Evolutionary conservation across 2,113 vertebrate species (phyloP).

Genomic region (Clinocottus analis): DNA sequence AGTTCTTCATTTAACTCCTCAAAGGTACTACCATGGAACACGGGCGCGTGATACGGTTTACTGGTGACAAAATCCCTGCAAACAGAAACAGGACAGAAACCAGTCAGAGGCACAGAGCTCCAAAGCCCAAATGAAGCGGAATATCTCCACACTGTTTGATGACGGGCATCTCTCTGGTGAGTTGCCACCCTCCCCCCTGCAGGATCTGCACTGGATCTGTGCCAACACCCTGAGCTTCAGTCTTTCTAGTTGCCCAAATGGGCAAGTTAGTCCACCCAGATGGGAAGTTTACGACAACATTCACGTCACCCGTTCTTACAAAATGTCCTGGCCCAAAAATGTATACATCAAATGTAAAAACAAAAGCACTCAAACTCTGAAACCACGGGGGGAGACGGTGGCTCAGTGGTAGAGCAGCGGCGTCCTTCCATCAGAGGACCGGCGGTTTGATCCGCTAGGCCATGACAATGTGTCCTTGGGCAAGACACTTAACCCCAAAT

Average conservation of each 20-base stretch:
- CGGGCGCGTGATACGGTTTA: neutral
- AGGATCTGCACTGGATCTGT: neutral
- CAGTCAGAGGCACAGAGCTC: neutral
- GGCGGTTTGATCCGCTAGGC: neutral
- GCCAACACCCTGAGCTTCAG: neutral
- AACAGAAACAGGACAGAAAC: neutral
- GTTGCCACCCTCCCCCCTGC: neutral
- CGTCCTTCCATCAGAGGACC: neutral
- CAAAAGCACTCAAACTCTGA: neutral
- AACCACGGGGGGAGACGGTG: neutral
- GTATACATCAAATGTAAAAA: neutral
- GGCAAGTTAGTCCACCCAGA: conserved; percentile 2
- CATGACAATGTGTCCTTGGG: neutral
- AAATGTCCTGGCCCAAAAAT: neutral
- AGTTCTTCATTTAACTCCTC: conserved; percentile 3
- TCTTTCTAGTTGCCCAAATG: neutral
- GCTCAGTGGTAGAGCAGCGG: neutral
- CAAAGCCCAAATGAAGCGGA: neutral
- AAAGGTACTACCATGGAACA: neutral
- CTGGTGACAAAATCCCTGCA: neutral
- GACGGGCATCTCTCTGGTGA: neutral
- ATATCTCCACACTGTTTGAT: neutral
- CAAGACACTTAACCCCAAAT: neutral
- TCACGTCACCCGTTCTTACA: neutral
- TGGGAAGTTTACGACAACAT: neutral